These are phyloP conservation scores for Oxygymnocypris stewartii DNA, from an alignment of 2,113 vertebrate genomes.

Conservation along the genomic window DNA sequence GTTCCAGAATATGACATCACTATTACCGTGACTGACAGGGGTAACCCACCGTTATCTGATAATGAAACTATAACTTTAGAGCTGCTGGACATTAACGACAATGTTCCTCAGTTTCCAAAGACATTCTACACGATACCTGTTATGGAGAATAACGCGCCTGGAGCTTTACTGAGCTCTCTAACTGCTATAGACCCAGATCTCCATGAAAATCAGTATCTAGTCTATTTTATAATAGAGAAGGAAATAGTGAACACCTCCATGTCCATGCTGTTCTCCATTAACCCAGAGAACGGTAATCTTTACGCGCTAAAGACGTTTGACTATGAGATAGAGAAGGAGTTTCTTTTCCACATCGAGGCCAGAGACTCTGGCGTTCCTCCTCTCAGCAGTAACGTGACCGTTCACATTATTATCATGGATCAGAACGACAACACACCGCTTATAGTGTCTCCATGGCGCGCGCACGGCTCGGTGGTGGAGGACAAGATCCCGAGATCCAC, in stretches of 20 bases:
- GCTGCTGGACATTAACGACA: slow-evolving; percentile 58
- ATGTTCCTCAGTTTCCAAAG: slow-evolving; percentile 51
- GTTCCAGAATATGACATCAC: slow-evolving; percentile 60
- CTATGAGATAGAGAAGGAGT: slow-evolving; percentile 57
- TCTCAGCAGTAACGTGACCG: slow-evolving; percentile 68
- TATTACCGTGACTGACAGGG: slow-evolving; percentile 56
- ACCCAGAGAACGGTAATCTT: slow-evolving; percentile 61
- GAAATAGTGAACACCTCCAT: slow-evolving; percentile 55
- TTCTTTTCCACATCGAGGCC: slow-evolving; percentile 54
- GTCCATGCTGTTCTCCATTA: slow-evolving; percentile 62
- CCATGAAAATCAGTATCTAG: slow-evolving; percentile 58
- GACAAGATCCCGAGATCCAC: slow-evolving; percentile 66
- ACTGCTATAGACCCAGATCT: slow-evolving; percentile 59
- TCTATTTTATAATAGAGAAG: slow-evolving; percentile 62
- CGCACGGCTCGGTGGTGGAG: slow-evolving; percentile 68
- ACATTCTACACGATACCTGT: slow-evolving; percentile 50
- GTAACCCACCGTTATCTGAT: slow-evolving; percentile 56
- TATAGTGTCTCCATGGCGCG: slow-evolving; percentile 70
- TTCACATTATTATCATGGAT: slow-evolving; percentile 75
- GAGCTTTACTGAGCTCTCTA: slow-evolving; percentile 51
- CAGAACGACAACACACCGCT: slow-evolving; percentile 75
- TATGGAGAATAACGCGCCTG: slow-evolving; percentile 56
- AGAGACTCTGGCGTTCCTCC: slow-evolving; percentile 56
- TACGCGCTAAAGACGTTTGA: slow-evolving; percentile 62
- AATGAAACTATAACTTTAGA: slow-evolving; percentile 60